A percentile compares a stretch with the other conserved stretches of the same genome.
These are phyloP conservation scores for Seladonia tumulorum DNA, from an alignment of 2,888 invertebrate species.

Conservation along the genomic window DNA sequence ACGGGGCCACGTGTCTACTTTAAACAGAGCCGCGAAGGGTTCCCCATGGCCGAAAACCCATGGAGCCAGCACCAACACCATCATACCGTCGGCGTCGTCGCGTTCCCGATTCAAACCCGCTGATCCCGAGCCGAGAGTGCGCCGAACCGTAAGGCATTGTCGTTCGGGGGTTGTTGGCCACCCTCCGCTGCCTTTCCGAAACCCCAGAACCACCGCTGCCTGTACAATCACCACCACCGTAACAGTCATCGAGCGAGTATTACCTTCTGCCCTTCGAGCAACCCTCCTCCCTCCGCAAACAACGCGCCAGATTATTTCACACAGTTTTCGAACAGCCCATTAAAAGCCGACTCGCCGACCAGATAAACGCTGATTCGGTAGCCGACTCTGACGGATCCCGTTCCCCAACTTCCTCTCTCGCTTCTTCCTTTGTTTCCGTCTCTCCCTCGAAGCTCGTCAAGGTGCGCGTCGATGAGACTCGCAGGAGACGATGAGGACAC, in stretches of 20 bases:
- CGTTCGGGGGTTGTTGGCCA: constrained; percentile 62
- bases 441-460: constrained; percentile 40
- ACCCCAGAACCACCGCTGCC: constrained; percentile 60
- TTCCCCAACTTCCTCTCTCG: constrained; percentile 25
- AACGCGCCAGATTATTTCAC: constrained; percentile 78
- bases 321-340: constrained; percentile 81
- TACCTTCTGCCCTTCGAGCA: constrained; percentile 57
- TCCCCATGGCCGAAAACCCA: constrained; percentile 32
- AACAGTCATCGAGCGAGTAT: constrained; percentile 48
- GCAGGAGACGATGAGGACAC: constrained; percentile 33
- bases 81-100: constrained; percentile 19
- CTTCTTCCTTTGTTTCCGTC: constrained; percentile 45
- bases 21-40: constrained; percentile 75
- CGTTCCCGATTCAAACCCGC: constrained; percentile 66
- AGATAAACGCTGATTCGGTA: constrained; percentile 81
- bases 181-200: constrained; percentile 63
- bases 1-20: constrained; percentile 82
- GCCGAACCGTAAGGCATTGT: constrained; percentile 81
- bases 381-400: constrained; percentile 39
- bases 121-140: constrained; percentile 74
- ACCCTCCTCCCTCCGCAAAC: constrained; percentile 23
- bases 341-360: constrained; percentile 79
- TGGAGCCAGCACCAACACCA: constrained; percentile 32
- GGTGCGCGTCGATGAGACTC: constrained; percentile 55
- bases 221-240: constrained; percentile 61